Base-by-base conservation (phyloP, 2,113 vertebrate genomes). In the Nyctereutes procyonoides region DNA sequence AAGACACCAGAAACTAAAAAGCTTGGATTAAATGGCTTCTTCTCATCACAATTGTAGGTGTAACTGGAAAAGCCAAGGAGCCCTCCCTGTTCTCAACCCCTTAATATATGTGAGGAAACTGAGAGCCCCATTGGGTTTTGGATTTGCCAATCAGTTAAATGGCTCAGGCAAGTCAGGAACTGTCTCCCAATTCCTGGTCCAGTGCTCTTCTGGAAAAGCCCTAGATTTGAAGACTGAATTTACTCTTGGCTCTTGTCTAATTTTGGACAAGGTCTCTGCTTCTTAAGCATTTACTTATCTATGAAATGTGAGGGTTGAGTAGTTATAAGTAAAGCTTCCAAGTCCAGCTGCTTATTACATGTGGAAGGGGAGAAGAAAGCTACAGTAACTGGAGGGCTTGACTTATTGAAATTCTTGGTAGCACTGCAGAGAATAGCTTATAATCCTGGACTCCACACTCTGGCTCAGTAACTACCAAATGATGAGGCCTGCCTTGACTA, bases 311-410 rank as follows among this genome's bases (percentile, higher is more conserved):
- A 24, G 65, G 17, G 0, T 83, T 86, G 24, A 11, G 76, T 76
- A 83, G 60, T 74, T 80, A 58, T 26, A 35, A 97, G 76, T 22
- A 95, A 89, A 76, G n/a, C n/a, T 90, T 90, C 4, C 20, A 80
- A 35, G 13, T 81, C 7, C 5, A 69, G 43, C 60, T 63, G 87
- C 90, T n/a, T 83, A 15, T 86, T 93, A 58, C 80, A 83, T 95
- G 79, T 14, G 43, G 17, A 3, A 87, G 5, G 32, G 16, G 10
- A 89, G n/a, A 51, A 2, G 32, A 22, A 58, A 88, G 8, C 13
- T 86, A 15, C 19, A 80, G 30, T 53, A 32, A 55, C 22, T 92
- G 30, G 19, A 60, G 38, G 71, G 13, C 30, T 55, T 35, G 65
- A 14, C 26, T n/a, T 81, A 48, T 48, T 93, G 69, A 71, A 92